Base-by-base conservation (phyloP, 2,888 invertebrate species). In the Phymatocera aterrima region DNA sequence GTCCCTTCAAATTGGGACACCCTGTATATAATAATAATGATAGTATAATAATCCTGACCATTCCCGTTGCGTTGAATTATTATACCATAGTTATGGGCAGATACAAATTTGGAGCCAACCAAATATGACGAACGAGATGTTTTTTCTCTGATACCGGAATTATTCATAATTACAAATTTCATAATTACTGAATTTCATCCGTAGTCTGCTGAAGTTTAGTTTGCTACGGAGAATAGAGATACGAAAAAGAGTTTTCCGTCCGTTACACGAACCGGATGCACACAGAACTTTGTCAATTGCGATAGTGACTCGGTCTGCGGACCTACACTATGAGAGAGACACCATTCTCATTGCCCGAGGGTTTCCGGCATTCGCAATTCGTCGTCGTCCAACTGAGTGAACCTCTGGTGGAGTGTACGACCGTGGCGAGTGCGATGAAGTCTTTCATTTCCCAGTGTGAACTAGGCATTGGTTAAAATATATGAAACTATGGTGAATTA, bases 281-380 rank as follows among this genome's bases (percentile, higher is more conserved):
- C n/a, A n/a, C 15, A 34, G 51, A 72, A 72, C 72, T 72, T 48
- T 51, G 51, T 72, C 72, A 72, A 72, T 72, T 18, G 72, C 34
- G 43, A 51, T 72, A 24, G 43, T 48, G 48, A n/a, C 46, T 70
- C 31, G 46, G 51, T 46, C 51, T 48, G 31, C 70, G 31, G 18
- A 51, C 34, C 34, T n/a, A 72, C 31, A 28, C 48, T 72, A 51
- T 51, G 31, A 51, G n/a, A 51, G 48, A 68, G 68, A 46, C 24
- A 28, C 43, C n/a, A n/a, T n/a, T 46, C 68, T 40, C 68, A 68
- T 46, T 46, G 68, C 68, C 61, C 37, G 61, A 34, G 68, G 46
- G 68, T n/a, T 24, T 24, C 48, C 4, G 31, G 48, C 12, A 51
- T 34, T 51, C 48, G 51, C 51, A 72, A 72, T 72, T 72, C 31